phyloP scores from a whole-genome alignment of 2,797 vertebrate species.

The Characodon lateralis region DNA sequence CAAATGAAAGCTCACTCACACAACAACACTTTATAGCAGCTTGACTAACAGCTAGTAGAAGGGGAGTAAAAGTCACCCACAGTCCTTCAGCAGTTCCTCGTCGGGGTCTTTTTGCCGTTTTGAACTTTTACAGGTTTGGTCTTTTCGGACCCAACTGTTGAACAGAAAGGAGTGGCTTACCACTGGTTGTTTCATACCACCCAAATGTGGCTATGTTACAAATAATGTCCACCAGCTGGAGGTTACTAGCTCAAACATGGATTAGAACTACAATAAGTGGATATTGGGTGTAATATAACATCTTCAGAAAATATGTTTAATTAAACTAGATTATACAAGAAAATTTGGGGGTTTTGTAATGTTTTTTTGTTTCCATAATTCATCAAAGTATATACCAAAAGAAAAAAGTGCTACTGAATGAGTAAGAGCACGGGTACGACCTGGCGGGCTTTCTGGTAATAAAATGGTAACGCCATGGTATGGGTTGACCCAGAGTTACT shows the following conservation, averaged over 20 bases:
- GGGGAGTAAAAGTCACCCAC: background rate
- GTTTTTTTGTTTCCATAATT: background rate
- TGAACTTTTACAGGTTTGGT: background rate
- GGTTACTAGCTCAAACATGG: no score
- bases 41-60: background rate
- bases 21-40: background rate
- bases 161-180: no score
- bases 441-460: background rate
- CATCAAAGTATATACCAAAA: background rate
- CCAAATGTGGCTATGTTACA: background rate
- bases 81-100: background rate
- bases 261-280: no score
- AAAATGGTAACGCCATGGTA: background rate
- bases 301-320: background rate
- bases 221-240: background rate
- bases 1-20: conserved; percentile 2
- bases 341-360: background rate
- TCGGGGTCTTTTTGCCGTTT: background rate
- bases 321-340: background rate
- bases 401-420: background rate
- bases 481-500: background rate
- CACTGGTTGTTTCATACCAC: background rate
- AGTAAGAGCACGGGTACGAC: background rate
- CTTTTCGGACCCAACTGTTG: background rate
- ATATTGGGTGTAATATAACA: no score